These are phyloP conservation scores for Hypercompe scribonia DNA, from an alignment of 2,888 invertebrate species.

Conservation along the genomic window DNA sequence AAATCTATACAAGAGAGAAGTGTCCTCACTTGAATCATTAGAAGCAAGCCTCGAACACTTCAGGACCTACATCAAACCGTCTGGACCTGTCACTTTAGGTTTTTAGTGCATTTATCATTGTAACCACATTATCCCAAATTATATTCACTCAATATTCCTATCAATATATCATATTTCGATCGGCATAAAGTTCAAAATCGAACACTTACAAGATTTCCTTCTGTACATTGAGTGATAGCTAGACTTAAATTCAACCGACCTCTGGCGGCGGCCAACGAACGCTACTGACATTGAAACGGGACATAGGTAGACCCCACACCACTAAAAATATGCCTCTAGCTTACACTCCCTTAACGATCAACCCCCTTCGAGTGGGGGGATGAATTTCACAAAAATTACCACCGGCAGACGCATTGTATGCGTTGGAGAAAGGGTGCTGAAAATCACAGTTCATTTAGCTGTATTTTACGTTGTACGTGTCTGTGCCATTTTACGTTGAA, in stretches of 20 bases:
- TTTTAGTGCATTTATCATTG: slow-evolving; percentile 61
- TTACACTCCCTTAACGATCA: slow-evolving; percentile 63
- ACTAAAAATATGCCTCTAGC: slow-evolving; percentile 60
- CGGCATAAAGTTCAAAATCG: slow-evolving; percentile 39
- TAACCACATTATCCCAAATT: slow-evolving; percentile 32
- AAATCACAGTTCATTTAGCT: slow-evolving; percentile 38
- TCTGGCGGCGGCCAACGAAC: slow-evolving; percentile 79
- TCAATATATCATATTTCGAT: background rate
- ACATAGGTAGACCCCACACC: slow-evolving; percentile 70
- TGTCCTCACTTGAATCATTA: slow-evolving; percentile 19
- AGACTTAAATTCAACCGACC: slow-evolving; percentile 69
- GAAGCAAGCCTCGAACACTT: slow-evolving; percentile 37
- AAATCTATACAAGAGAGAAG: slow-evolving; percentile 3
- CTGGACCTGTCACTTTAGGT: slow-evolving; percentile 55
- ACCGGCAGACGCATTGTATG: slow-evolving; percentile 55
- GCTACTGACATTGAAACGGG: slow-evolving; percentile 79
- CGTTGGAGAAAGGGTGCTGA: slow-evolving; percentile 37
- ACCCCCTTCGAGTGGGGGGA: slow-evolving; percentile 41
- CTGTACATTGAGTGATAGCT: slow-evolving; percentile 32
- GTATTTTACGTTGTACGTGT: slow-evolving; percentile 30
- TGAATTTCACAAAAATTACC: slow-evolving; percentile 47
- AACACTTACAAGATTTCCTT: slow-evolving; percentile 14
- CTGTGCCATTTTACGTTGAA: background rate
- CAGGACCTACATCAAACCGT: slow-evolving; percentile 54
- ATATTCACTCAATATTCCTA: slow-evolving; percentile 11